Conservation (phyloP, 1,140 invertebrate species). For the Bombus difficillimus region DNA sequence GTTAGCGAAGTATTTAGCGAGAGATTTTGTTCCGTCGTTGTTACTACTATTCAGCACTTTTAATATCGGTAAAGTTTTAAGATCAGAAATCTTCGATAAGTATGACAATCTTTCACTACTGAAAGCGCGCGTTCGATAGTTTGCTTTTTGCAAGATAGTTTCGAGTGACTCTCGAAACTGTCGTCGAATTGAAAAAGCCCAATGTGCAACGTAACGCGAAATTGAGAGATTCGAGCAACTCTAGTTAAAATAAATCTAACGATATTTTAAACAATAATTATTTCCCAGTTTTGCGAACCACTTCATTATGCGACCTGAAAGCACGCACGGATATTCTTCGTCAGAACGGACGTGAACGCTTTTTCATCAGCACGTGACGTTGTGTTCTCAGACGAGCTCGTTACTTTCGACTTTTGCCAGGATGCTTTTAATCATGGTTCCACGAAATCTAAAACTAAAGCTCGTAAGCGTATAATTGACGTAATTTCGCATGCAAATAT, state of each 20-base stretch:
- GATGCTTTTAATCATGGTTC: background rate
- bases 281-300: background rate
- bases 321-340: background rate
- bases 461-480: background rate
- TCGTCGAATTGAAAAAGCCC: background rate
- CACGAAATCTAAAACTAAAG: background rate
- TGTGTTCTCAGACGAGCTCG: background rate
- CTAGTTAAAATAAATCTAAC: too few relatives aligned
- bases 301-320: background rate
- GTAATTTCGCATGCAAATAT: background rate
- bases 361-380: background rate
- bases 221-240: background rate
- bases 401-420: background rate
- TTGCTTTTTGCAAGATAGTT: background rate
- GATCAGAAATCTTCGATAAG: too few relatives aligned
- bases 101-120: too few relatives aligned
- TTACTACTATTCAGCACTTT: background rate
- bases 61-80: background rate
- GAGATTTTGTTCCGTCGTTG: background rate
- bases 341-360: background rate
- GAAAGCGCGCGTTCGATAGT: background rate
- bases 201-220: background rate
- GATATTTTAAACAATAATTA: background rate
- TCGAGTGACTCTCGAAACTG: background rate
- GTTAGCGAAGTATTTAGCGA: background rate